Conservation (phyloP, 2,113 vertebrate genomes). For the Rutilus rutilus region DNA sequence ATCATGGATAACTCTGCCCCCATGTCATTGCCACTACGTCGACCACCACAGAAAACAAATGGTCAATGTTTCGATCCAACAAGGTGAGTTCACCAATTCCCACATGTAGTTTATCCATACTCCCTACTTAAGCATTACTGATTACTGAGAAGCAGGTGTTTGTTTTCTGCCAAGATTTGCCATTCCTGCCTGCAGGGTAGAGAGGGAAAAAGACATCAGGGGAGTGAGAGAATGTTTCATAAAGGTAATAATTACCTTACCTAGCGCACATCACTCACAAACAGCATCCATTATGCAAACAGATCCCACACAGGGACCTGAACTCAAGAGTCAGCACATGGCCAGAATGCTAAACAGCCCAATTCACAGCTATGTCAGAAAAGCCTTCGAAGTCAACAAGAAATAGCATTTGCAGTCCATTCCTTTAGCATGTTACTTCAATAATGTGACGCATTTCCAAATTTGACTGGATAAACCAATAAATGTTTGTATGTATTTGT, state of each 20-base stretch:
- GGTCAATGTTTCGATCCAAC: background rate
- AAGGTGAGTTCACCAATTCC: constrained; percentile 1
- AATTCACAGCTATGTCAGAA: constrained; percentile 23
- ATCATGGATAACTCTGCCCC: background rate
- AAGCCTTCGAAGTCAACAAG: background rate
- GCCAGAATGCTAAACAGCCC: constrained; percentile 47
- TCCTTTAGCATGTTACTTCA: background rate
- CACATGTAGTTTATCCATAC: constrained; percentile 2
- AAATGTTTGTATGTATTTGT: background rate
- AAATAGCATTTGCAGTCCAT: background rate
- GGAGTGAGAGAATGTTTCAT: constrained; percentile 38
- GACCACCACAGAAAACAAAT: background rate
- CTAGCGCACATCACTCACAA: constrained; percentile 51
- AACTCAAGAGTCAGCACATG: constrained; percentile 22
- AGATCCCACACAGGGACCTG: constrained; percentile 26
- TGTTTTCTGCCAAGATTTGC: constrained; percentile 34
- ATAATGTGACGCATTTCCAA: background rate
- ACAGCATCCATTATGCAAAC: constrained; percentile 54
- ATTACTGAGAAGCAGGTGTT: constrained; percentile 31
- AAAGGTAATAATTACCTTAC: constrained; percentile 59
- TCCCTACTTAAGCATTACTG: constrained; percentile 13
- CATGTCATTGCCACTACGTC: background rate
- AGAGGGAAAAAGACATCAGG: constrained; percentile 12
- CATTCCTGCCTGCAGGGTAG: background rate
- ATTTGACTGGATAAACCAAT: background rate